These are phyloP conservation scores for Dendrocincla fuliginosa DNA, from an alignment of 2,797 vertebrate genomes.

Conservation along the genomic window DNA sequence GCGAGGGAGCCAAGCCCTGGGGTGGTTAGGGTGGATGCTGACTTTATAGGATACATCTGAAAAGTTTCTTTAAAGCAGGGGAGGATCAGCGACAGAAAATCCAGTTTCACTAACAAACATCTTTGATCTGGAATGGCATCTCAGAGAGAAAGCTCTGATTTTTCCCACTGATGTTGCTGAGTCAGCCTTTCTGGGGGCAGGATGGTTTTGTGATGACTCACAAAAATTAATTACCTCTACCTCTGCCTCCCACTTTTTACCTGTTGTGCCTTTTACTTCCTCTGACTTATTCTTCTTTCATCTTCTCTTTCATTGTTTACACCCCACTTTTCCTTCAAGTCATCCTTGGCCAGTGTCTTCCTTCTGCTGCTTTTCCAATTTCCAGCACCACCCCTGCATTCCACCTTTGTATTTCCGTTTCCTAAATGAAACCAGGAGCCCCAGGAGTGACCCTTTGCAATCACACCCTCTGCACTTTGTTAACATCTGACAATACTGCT, in stretches of 20 bases:
- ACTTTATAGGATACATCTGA: neutral
- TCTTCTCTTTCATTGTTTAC: neutral
- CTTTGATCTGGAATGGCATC: constrained; percentile 17
- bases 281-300: neutral
- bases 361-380: neutral
- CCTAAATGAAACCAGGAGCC: neutral
- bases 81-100: neutral
- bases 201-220: neutral
- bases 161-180: neutral
- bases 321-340: neutral
- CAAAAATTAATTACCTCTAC: neutral
- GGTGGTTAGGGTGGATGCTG: neutral
- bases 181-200: constrained; percentile 32
- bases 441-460: neutral
- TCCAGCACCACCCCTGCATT: neutral
- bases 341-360: neutral
- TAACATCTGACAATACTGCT: neutral
- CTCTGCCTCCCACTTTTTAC: neutral
- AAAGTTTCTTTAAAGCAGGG: neutral
- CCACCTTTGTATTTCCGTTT: neutral
- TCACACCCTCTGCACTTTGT: neutral
- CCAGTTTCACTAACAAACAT: neutral
- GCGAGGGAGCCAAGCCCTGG: neutral
- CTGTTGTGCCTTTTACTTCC: neutral
- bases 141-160: neutral